Evolutionary conservation across 2,797 vertebrate species (phyloP).

Genomic region (Muscicapa striata): DNA sequence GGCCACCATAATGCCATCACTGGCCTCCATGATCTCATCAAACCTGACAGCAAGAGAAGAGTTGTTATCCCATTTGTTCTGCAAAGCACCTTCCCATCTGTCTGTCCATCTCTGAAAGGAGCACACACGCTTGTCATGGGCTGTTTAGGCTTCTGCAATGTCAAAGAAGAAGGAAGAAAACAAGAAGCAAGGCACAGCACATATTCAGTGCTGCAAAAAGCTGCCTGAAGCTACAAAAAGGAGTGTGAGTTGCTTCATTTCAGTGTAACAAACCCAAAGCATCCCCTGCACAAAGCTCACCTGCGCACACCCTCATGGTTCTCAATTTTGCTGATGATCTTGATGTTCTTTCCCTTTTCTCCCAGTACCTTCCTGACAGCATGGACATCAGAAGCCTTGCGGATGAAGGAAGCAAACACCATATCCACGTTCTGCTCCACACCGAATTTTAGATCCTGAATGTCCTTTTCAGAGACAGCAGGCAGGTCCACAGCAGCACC

Average conservation of each 20-base stretch:
- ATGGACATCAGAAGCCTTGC: constrained; percentile 92
- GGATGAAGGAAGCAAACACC: constrained; percentile 98
- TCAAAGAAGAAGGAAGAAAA: not conserved
- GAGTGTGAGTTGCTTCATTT: accelerated
- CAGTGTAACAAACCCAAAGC: not conserved
- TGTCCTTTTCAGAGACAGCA: constrained; percentile 93
- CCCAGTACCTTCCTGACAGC: constrained; percentile 91
- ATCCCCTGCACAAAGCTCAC: constrained; percentile 58
- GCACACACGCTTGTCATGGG: accelerated
- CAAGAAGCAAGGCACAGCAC: not conserved
- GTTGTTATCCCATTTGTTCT: not conserved
- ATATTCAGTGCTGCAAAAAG: not conserved
- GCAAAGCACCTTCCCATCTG: not conserved
- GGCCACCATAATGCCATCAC: constrained; percentile 98
- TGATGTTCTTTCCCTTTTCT: constrained; percentile 95
- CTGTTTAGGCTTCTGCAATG: not conserved
- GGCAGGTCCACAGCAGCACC: constrained; percentile 95
- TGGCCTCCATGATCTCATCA: constrained; percentile 98
- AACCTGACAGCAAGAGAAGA: constrained; percentile 78
- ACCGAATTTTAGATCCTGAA: constrained; percentile 92
- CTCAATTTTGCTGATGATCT: constrained; percentile 99
- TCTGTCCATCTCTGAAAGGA: not conserved
- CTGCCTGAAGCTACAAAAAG: not conserved
- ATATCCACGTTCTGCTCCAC: constrained; percentile 94
- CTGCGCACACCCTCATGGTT: constrained; percentile 97